Evolutionary conservation across 2,888 invertebrate genomes (phyloP).

Genomic region (Leptinotarsa haldemani): DNA sequence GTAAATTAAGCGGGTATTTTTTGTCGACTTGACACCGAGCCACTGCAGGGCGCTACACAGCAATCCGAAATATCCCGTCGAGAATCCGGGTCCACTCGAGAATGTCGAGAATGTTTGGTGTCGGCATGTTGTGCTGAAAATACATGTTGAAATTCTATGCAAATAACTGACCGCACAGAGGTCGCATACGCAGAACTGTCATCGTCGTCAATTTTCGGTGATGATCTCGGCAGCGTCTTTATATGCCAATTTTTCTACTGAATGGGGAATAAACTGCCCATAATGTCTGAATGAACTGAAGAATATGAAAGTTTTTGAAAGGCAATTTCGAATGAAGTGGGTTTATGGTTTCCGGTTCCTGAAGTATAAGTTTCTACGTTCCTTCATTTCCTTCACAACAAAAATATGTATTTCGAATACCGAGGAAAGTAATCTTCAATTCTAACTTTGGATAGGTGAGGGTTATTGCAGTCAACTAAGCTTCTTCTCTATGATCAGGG

Average conservation of each 20-base stretch:
- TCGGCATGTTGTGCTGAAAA: slow-evolving; percentile 45
- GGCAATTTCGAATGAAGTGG: too few species aligned
- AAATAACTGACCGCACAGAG: slow-evolving; percentile 30
- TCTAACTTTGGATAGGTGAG: too few species aligned
- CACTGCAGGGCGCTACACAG: slow-evolving; percentile 36
- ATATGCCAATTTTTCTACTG: neutral
- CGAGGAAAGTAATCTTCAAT: too few species aligned
- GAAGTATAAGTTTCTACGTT: too few species aligned
- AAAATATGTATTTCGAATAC: too few species aligned
- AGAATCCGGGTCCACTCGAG: slow-evolving; percentile 47
- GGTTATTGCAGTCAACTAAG: too few species aligned
- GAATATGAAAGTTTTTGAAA: neutral
- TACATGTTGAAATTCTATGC: slow-evolving; percentile 46
- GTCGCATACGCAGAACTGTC: neutral
- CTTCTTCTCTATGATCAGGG: too few species aligned
- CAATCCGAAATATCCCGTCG: slow-evolving; percentile 44
- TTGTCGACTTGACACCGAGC: slow-evolving; percentile 30
- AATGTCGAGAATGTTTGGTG: slow-evolving; percentile 46
- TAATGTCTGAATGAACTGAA: neutral
- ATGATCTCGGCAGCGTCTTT: neutral
- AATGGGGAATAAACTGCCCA: neutral
- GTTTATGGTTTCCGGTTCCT: too few species aligned
- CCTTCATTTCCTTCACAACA: too few species aligned
- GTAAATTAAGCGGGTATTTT: slow-evolving; percentile 17
- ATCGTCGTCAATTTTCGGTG: neutral